These are phyloP conservation scores for Forbesichthys agassizii DNA, from an alignment of 2,113 vertebrate genomes.

Conservation along the genomic window DNA sequence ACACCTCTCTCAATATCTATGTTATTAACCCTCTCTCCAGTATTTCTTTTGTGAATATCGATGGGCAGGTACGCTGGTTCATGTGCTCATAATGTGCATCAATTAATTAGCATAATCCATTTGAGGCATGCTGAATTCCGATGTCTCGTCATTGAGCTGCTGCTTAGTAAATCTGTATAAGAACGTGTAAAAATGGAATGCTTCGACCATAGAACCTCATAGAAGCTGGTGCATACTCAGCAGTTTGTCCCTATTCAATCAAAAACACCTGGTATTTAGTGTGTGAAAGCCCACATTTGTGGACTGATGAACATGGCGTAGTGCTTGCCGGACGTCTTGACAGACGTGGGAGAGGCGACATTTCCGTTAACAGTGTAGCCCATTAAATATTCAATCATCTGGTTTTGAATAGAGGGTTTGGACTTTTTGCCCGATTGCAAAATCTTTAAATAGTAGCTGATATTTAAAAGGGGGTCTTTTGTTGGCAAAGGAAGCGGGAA, in stretches of 20 bases:
- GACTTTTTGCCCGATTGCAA: slow-evolving; percentile 53
- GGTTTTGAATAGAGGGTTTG: slow-evolving; percentile 36
- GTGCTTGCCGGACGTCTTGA: slow-evolving; percentile 57
- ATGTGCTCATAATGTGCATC: neutral
- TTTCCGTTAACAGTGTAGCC: slow-evolving; percentile 43
- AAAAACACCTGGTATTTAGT: slow-evolving; percentile 44
- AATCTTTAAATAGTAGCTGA: slow-evolving; percentile 58
- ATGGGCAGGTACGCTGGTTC: neutral
- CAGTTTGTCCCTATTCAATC: slow-evolving; percentile 34
- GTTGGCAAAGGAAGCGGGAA: slow-evolving; percentile 41
- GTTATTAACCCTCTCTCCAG: neutral
- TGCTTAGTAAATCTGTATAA: slow-evolving; percentile 19
- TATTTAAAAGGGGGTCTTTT: slow-evolving; percentile 56
- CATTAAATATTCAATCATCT: slow-evolving; percentile 52
- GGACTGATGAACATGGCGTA: slow-evolving; percentile 51
- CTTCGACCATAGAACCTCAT: neutral
- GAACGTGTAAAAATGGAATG: slow-evolving; percentile 21
- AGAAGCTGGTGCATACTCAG: slow-evolving; percentile 32
- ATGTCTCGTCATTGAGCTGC: slow-evolving; percentile 22
- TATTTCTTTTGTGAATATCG: neutral
- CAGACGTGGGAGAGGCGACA: slow-evolving; percentile 37
- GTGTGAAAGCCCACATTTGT: slow-evolving; percentile 23
- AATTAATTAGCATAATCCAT: slow-evolving; percentile 9
- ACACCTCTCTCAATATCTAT: neutral
- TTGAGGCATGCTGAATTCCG: slow-evolving; percentile 15